A percentile compares a stretch with the other conserved stretches of the same genome.
These are phyloP conservation scores for Gymnodraco acuticeps DNA, from an alignment of 2,797 vertebrate genomes.

Conservation along the genomic window DNA sequence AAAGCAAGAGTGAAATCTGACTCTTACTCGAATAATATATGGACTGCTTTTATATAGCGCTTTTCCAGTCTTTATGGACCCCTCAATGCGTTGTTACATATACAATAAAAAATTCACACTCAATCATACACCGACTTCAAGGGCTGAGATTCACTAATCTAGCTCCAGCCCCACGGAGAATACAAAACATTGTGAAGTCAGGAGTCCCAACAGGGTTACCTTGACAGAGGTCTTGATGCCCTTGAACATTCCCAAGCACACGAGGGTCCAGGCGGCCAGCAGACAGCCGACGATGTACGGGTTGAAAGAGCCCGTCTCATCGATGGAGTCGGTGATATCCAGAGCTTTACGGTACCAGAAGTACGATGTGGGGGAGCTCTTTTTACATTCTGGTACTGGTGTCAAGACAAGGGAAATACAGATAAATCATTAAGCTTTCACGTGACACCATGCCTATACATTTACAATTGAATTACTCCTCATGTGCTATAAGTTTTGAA, in stretches of 20 bases:
- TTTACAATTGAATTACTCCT: neutral
- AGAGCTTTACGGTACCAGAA: conserved; percentile 90
- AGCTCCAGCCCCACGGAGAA: no score
- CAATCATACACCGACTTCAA: no score
- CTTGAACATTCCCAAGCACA: conserved; percentile 89
- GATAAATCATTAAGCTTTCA: neutral
- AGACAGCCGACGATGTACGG: conserved; percentile 82
- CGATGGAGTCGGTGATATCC: conserved; percentile 85
- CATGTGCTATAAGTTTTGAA: neutral
- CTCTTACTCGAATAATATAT: no score
- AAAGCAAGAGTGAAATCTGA: no score
- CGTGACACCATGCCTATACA: neutral
- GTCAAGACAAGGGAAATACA: neutral
- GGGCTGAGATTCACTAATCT: no score
- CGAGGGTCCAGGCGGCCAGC: conserved; percentile 85
- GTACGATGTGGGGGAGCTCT: conserved; percentile 83
- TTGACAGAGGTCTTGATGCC: conserved; percentile 91
- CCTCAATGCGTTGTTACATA: no score
- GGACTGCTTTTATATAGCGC: no score
- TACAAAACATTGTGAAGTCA: no score
- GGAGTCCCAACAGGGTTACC: conserved; percentile 66
- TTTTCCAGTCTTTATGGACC: no score
- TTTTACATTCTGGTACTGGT: conserved; percentile 84
- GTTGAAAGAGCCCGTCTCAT: conserved; percentile 82
- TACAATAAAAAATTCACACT: no score